Evolutionary conservation across 2,113 vertebrate genomes (phyloP), one percentile per base, ranked within the genome.

Genomic region (Penelope pileata): DNA sequence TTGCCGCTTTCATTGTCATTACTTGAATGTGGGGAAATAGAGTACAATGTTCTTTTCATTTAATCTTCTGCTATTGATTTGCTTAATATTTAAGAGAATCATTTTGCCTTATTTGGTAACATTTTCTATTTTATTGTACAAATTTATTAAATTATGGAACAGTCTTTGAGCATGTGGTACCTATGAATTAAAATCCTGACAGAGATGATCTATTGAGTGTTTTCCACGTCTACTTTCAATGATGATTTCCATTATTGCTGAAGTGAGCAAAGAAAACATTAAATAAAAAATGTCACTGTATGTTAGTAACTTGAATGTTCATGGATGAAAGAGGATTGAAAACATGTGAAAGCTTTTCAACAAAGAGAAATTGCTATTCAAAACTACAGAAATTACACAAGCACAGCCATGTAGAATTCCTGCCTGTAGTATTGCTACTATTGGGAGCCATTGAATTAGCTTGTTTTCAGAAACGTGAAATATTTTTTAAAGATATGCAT

Each of bases 401-500:
- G 32, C 6, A 88, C 83, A 75, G 29, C 32, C 23, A 76, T 23
- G 36, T 60, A 66, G 60, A 93, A 93, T 48, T 36, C 16, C 26
- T 91, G 85, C 73, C 56, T 87, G 94, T 69, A 77, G 77, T 91
- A 34, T 50, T 96, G 60, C 73, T 96, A 50, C 47, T 58, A 47
- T 76, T 86, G 32, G 40, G 32, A 97, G 38, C 26, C 4, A 89
- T 6, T 53, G 68, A 87, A 74, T 88, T 75, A 26, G 69, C 92
- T 72, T 93, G 51, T 85, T 94, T 87, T 96, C 48, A 91, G 59
- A 93, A 48, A 91, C 30, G 18, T 43, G 43, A 97, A 95, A 89
- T 91, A 86, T 70, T 90, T 95, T 96, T 97, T 95, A 79, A 91
- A 93, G 54, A 85, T 84, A 92, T 66, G 92, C 82, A 90, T 23